phyloP scores from a whole-genome alignment of 2,113 vertebrate species.

The Xerus inauris region DNA sequence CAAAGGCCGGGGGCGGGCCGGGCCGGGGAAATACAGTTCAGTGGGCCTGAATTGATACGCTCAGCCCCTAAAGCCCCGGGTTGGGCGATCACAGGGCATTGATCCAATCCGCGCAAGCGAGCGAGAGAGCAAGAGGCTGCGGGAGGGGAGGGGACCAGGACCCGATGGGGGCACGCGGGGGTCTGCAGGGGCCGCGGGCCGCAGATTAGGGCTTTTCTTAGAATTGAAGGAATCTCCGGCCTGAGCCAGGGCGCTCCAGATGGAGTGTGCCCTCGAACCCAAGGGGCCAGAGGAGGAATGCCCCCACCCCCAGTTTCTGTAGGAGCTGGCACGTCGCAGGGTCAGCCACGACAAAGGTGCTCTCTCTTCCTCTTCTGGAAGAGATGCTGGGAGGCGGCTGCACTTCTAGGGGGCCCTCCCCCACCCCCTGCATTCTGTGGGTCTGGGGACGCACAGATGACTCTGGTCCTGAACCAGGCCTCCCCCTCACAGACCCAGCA shows the following conservation, averaged over 20 bases:
- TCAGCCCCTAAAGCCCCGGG: slow-evolving; percentile 88
- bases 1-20: slow-evolving; percentile 87
- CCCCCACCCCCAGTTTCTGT: neutral
- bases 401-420: neutral
- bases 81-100: slow-evolving; percentile 90
- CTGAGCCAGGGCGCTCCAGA: slow-evolving; percentile 70
- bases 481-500: neutral
- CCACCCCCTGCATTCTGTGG: neutral
- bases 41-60: slow-evolving; percentile 90
- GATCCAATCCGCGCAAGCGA: slow-evolving; percentile 83
- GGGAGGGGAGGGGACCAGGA: neutral
- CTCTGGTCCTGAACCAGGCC: neutral
- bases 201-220: slow-evolving; percentile 85
- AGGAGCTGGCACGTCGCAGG: neutral
- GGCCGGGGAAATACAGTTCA: slow-evolving; percentile 91
- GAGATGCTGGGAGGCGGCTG: neutral
- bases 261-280: slow-evolving; percentile 57
- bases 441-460: neutral
- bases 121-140: slow-evolving; percentile 79
- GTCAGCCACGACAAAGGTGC: neutral
- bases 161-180: slow-evolving; percentile 48
- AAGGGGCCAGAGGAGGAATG: neutral
- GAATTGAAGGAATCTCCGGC: slow-evolving; percentile 76
- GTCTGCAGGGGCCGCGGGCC: slow-evolving; percentile 72
- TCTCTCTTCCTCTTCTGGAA: neutral